Conservation (phyloP, 1,140 invertebrate genomes). For the Drosophila melanica region DNA sequence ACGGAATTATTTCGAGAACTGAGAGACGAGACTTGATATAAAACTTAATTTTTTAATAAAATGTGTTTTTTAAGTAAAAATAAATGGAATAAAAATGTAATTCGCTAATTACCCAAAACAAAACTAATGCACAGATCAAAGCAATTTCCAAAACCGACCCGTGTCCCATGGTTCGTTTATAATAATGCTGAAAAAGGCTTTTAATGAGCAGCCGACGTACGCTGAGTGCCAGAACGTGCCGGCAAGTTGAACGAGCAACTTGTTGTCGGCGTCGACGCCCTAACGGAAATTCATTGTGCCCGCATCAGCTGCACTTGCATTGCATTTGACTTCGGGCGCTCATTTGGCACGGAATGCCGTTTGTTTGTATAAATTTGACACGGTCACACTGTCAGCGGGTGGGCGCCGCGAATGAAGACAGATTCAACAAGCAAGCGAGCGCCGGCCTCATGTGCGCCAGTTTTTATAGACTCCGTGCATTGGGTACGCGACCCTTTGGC, state of each 20-base stretch:
- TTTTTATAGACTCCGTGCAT: slow-evolving; percentile 17
- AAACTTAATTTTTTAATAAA: too few relatives aligned
- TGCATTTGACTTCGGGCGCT: slow-evolving; percentile 48
- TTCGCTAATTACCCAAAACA: background rate
- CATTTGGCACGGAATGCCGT: slow-evolving; percentile 57
- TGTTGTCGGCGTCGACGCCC: slow-evolving; percentile 49
- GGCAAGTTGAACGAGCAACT: slow-evolving; percentile 41
- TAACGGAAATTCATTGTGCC: slow-evolving; percentile 36
- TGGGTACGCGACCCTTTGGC: slow-evolving; percentile 35
- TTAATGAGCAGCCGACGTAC: slow-evolving; percentile 57
- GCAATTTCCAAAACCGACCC: background rate
- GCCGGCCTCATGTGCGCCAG: slow-evolving; percentile 5
- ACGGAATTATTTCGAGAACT: too few relatives aligned
- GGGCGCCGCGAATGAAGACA: slow-evolving; percentile 30
- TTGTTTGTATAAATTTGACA: slow-evolving; percentile 67
- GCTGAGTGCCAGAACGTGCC: slow-evolving; percentile 28
- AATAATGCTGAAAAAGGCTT: slow-evolving; percentile 17
- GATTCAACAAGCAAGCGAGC: slow-evolving; percentile 28
- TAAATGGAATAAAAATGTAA: background rate
- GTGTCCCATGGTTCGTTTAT: too few relatives aligned
- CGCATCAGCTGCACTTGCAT: slow-evolving; percentile 29
- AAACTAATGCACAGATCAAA: slow-evolving; percentile 6
- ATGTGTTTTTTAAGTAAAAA: background rate
- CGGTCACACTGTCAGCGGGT: slow-evolving; percentile 4
- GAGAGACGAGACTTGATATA: too few relatives aligned